Evolutionary conservation across 2,113 vertebrate genomes (phyloP), one percentile per base, ranked within the genome.

Genomic region (Macheiramphus alcinus): DNA sequence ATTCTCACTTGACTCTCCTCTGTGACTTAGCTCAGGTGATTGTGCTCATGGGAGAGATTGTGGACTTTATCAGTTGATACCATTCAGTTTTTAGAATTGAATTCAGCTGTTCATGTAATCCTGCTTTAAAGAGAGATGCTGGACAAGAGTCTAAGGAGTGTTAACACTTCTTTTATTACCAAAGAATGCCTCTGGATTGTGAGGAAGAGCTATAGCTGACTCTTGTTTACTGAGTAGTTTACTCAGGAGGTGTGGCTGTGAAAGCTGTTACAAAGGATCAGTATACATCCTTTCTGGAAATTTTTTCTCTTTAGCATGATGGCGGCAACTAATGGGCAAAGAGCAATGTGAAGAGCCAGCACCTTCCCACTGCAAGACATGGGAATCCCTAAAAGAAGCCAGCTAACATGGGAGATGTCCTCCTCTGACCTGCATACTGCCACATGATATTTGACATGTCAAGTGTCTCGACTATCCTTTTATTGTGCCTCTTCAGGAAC

Each of bases 151-250:
- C 74, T 79, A 93, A 89, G 72, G 83, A 81, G 68, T 61, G 59
- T 90, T 89, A 90, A 66, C 23, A 4, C 32, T 67, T 75, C 50
- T 36, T 81, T 91, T 66, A 50, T 83, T 76, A 40, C 11, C 26
- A 42, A 68, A 70, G 81, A 90, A 88, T 50, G n/a, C 16, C 20
- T 88, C 91, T 36, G 74, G 91, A 68, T 73, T 92, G 21, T 55
- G 86, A 91, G 81, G 43, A 94, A 93, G 83, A 90, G 43, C 32
- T 94, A n/a, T 43, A 72, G 91, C 71, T 38, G 55, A 96, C 88
- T 96, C 80, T 74, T 32, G 63, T 95, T 93, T 95, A 88, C 80
- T 91, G 90, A 42, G 25, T 9, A 19, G 32, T 45, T 97, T 94
- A 88, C 21, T 88, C 4, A 1, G 62, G 36, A 93, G 50, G 18